Evolutionary conservation across 2,113 vertebrate species (phyloP).

Genomic region (Elachura formosa): DNA sequence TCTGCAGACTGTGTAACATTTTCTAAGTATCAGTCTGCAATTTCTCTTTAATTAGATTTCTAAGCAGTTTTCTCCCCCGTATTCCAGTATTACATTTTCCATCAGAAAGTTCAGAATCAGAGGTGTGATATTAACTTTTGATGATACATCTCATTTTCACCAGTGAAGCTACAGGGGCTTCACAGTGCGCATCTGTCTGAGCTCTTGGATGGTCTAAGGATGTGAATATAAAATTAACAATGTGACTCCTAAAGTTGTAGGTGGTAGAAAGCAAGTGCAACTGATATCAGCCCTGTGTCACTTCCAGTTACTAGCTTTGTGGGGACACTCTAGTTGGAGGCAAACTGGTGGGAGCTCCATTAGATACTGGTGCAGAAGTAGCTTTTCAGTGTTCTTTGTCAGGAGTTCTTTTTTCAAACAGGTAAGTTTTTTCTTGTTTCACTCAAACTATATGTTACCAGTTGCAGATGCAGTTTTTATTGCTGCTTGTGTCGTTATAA

Average conservation of each 20-base stretch:
- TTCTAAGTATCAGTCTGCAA: background rate
- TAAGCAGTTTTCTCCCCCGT: background rate
- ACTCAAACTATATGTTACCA: background rate
- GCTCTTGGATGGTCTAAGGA: background rate
- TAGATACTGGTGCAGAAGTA: background rate
- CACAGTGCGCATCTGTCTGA: background rate
- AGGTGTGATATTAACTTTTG: background rate
- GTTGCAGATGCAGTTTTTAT: background rate
- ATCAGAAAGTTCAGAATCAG: background rate
- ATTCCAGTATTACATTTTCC: background rate
- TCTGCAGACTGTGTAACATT: background rate
- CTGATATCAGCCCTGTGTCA: background rate
- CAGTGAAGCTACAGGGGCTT: background rate
- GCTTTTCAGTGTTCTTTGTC: background rate
- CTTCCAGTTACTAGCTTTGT: background rate
- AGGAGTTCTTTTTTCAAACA: background rate
- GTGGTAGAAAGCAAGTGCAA: background rate
- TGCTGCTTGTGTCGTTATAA: background rate
- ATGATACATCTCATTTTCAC: background rate
- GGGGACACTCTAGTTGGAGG: background rate
- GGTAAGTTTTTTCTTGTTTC: background rate
- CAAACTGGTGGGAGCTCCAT: background rate
- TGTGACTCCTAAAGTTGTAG: background rate
- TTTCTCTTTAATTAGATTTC: background rate
- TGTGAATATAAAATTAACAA: background rate